These are phyloP conservation scores for Alcedo atthis DNA, from an alignment of 2,797 vertebrate genomes.

Conservation along the genomic window DNA sequence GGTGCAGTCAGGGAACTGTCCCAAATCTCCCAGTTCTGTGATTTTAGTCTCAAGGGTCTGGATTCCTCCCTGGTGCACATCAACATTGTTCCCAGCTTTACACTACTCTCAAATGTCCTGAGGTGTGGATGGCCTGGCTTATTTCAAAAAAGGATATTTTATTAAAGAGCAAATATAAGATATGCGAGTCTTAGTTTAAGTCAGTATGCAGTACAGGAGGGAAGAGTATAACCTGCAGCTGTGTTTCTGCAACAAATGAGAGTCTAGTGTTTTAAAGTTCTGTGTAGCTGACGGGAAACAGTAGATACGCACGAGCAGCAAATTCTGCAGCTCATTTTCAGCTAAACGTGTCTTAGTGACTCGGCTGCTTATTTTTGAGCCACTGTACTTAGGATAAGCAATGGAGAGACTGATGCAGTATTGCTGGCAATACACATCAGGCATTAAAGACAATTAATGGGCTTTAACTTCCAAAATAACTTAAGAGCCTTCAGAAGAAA, in stretches of 20 bases:
- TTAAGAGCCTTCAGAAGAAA: constrained; percentile 80
- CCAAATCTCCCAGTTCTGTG: neutral
- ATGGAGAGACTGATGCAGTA: neutral
- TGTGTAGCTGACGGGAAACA: neutral
- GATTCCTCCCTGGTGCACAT: neutral
- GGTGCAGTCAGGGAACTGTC: neutral
- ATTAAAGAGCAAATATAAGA: neutral
- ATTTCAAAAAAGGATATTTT: neutral
- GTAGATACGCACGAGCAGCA: neutral
- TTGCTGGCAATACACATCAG: constrained; percentile 36
- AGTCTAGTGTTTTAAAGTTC: neutral
- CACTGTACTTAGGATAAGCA: neutral
- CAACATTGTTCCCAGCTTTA: neutral
- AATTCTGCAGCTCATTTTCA: neutral
- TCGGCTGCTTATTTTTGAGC: constrained; percentile 40
- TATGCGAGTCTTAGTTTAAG: neutral
- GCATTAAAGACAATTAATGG: constrained; percentile 77
- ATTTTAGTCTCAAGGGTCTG: neutral
- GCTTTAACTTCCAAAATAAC: constrained; percentile 76
- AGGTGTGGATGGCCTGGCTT: neutral
- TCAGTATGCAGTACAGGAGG: neutral
- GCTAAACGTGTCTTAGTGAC: constrained; percentile 20
- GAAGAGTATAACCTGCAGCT: neutral
- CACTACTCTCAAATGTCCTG: neutral
- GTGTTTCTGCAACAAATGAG: neutral